Evolutionary conservation across 2,797 vertebrate species (phyloP).

Genomic region (Huso huso): DNA sequence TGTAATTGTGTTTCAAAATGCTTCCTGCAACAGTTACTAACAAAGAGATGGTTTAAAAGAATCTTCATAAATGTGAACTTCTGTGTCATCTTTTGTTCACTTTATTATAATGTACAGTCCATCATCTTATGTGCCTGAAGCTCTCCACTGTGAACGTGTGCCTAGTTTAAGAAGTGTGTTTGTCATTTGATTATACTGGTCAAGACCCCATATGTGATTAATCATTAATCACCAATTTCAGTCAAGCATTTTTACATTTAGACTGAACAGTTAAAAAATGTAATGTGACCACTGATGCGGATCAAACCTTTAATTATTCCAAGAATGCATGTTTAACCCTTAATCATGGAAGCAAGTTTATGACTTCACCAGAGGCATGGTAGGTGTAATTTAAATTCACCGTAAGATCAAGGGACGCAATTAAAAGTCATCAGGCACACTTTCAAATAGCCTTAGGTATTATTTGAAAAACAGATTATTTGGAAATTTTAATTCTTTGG

Average conservation of each 20-base stretch:
- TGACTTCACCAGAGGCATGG: not conserved
- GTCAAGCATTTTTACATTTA: conserved; percentile 8
- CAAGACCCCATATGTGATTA: conserved; percentile 9
- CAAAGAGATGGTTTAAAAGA: conserved; percentile 51
- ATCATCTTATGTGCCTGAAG: conserved; percentile 15
- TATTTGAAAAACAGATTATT: too few relatives aligned
- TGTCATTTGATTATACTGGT: not conserved
- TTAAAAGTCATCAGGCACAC: not conserved
- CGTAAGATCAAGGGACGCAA: not conserved
- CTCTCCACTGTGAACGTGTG: conserved; percentile 16
- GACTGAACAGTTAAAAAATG: conserved; percentile 11
- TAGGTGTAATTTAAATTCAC: not conserved
- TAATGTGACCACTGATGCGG: not conserved
- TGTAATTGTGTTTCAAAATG: conserved; percentile 49
- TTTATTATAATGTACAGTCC: conserved; percentile 23
- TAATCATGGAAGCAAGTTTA: not conserved
- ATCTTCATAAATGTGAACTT: conserved; percentile 46
- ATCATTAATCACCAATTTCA: conserved; percentile 18
- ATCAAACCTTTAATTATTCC: not conserved
- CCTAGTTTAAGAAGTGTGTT: conserved; percentile 11
- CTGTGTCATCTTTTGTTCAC: conserved; percentile 42
- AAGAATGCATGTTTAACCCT: conserved; percentile 9
- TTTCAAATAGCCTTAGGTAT: not conserved
- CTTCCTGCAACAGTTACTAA: conserved; percentile 40
- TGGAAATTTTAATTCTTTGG: too few relatives aligned